Evolutionary conservation across 1,140 invertebrate genomes (phyloP), one percentile per base, ranked within the genome.

Genomic region (Mesaphorura yosii): DNA sequence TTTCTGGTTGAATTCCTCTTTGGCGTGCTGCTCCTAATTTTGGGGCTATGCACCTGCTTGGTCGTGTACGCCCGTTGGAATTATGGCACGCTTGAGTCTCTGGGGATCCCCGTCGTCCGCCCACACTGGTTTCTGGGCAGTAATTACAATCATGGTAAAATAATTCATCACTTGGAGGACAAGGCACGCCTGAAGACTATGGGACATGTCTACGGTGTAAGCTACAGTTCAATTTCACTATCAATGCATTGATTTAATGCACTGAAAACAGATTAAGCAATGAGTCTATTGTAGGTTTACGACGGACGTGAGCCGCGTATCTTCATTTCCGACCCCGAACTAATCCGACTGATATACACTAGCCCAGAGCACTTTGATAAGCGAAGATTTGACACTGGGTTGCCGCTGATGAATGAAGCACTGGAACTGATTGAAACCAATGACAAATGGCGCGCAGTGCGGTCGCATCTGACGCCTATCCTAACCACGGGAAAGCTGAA

Each of bases 301-400:
- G 50, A 51, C 17, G 50, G 55, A n/a, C 41, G 49, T 14, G n/a
- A 25, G 29, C 49, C 55, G 14, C 55, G 42, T 7, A 42, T 57
- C 10, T 48, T 41, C 34, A 41, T 57, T 15, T 19, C 42, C 12
- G 70, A 73, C 60, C 69, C 68, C 20, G 69, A 70, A 58, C 58
- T 77, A 17, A 65, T 73, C 2, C 71, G 71, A 47, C 59, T 67
- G 22, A 70, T 79, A 45, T 60, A 78, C 31, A 63, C 73, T 7
- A 74, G 79, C 59, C 78, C 79, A 57, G 61, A 69, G 10, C 66
- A 70, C 59, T 79, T 80, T 52, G 63, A 70, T 38, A 72, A 75
- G 55, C 64, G 25, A 26, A 72, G 20, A 48, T 23, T 50, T 19
- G 46, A 51, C n/a, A 15, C 42, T 34, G 38, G 31, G 27, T 15